phyloP scores from a whole-genome alignment of 2,888 invertebrate species.

The Drosophila limbata region DNA sequence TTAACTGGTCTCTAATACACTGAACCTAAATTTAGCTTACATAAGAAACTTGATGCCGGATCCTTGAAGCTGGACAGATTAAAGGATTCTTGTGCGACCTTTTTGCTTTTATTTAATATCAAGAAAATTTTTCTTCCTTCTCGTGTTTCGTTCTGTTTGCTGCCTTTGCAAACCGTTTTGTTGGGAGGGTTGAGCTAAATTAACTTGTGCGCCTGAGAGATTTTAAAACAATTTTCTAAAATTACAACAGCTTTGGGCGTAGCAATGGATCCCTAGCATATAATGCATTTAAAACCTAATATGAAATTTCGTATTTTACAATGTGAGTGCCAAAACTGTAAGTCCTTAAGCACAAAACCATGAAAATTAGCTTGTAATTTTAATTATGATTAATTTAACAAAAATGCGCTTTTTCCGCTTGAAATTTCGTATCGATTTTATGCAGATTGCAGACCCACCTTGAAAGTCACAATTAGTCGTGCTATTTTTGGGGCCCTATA shows the following conservation, averaged over 20 bases:
- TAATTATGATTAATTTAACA: too few relatives aligned
- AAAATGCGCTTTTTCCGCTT: too few relatives aligned
- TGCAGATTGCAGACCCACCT: too few relatives aligned
- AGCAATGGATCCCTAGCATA: slow-evolving; percentile 11
- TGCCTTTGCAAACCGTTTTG: background rate
- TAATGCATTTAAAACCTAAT: slow-evolving; percentile 59
- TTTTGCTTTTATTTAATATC: slow-evolving; percentile 49
- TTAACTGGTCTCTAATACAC: background rate
- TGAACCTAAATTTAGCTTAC: slow-evolving; percentile 45
- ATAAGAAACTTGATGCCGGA: slow-evolving; percentile 13
- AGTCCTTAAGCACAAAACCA: background rate
- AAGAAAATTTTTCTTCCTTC: slow-evolving; percentile 42
- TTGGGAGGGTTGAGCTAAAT: slow-evolving; percentile 16
- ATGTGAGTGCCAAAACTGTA: slow-evolving; percentile 5
- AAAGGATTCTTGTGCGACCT: slow-evolving; percentile 45
- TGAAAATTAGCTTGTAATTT: too few relatives aligned
- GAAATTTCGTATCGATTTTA: too few relatives aligned
- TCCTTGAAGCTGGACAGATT: slow-evolving; percentile 41
- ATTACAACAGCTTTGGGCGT: slow-evolving; percentile 43
- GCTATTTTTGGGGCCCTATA: too few relatives aligned
- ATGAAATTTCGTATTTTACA: slow-evolving; percentile 54
- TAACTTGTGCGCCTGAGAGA: slow-evolving; percentile 36
- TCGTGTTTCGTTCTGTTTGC: background rate
- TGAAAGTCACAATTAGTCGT: too few relatives aligned
- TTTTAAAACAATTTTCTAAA: slow-evolving; percentile 56